A percentile compares a stretch with the other conserved stretches of the same genome.
Conservation (phyloP, 2,888 invertebrate genomes). For the Trichogramma evanescens region DNA sequence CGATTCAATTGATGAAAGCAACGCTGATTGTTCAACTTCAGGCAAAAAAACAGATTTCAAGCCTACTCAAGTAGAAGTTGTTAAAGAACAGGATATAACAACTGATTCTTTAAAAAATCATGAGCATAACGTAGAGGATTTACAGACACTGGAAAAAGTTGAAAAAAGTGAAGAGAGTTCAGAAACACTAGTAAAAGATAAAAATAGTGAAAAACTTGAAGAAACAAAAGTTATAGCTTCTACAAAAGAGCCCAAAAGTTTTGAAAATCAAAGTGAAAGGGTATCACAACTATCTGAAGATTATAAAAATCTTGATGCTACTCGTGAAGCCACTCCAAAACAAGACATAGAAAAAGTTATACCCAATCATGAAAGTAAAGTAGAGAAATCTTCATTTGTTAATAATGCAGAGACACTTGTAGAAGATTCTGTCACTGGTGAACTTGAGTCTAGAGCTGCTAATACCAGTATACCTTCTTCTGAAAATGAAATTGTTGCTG, state of each 20-base stretch:
- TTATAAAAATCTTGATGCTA: background rate
- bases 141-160: background rate
- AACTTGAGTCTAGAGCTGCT: background rate
- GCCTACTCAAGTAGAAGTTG: background rate
- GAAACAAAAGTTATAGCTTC: background rate
- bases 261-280: background rate
- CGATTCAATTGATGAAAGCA: constrained; percentile 15
- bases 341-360: background rate
- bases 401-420: too few relatives aligned
- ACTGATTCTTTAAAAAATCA: background rate
- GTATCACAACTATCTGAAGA: background rate
- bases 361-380: background rate
- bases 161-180: background rate
- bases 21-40: background rate
- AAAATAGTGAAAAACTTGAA: background rate
- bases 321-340: background rate
- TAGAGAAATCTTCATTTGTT: background rate
- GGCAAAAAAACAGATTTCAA: background rate
- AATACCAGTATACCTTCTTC: background rate
- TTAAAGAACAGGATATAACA: background rate
- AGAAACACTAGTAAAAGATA: background rate
- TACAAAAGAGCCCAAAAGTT: background rate
- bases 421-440: too few relatives aligned
- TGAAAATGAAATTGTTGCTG: background rate
- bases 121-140: background rate